Conservation (phyloP, 1,140 invertebrate species). For the Epicauta chinensis region DNA sequence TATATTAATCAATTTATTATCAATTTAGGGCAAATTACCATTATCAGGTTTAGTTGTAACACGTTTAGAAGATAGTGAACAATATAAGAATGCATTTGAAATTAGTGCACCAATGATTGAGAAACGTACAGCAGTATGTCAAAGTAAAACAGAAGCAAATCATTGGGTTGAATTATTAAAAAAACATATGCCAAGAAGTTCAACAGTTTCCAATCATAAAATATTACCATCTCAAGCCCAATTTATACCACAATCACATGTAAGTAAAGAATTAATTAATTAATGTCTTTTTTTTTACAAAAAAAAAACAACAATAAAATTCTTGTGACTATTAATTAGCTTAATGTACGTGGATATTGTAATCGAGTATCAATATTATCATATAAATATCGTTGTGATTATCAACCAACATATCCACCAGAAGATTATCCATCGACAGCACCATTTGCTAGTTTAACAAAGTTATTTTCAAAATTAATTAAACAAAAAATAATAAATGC, state of each 20-base stretch:
- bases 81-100: slow-evolving; percentile 84
- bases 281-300: too few relatives aligned
- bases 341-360: slow-evolving; percentile 48
- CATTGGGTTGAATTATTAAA: slow-evolving; percentile 80
- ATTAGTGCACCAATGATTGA: slow-evolving; percentile 89
- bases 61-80: slow-evolving; percentile 71
- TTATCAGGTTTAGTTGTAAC: slow-evolving; percentile 76
- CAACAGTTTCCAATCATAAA: slow-evolving; percentile 41
- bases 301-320: too few relatives aligned
- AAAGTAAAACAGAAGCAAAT: slow-evolving; percentile 74
- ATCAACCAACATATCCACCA: slow-evolving; percentile 54
- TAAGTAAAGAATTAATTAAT: slow-evolving; percentile 41
- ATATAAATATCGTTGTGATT: slow-evolving; percentile 45
- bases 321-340: too few relatives aligned
- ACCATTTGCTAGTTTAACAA: slow-evolving; percentile 64
- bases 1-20: slow-evolving; percentile 1
- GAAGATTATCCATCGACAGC: slow-evolving; percentile 57
- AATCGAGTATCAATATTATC: slow-evolving; percentile 46
- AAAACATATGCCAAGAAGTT: slow-evolving; percentile 44
- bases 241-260: slow-evolving; percentile 47
- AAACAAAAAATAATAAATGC: slow-evolving; percentile 62
- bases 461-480: slow-evolving; percentile 66
- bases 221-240: slow-evolving; percentile 40
- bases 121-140: slow-evolving; percentile 78
- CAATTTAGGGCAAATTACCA: slow-evolving; percentile 76